These are phyloP conservation scores for Nylanderia fulva DNA, from an alignment of 1,140 invertebrate genomes.

Conservation along the genomic window DNA sequence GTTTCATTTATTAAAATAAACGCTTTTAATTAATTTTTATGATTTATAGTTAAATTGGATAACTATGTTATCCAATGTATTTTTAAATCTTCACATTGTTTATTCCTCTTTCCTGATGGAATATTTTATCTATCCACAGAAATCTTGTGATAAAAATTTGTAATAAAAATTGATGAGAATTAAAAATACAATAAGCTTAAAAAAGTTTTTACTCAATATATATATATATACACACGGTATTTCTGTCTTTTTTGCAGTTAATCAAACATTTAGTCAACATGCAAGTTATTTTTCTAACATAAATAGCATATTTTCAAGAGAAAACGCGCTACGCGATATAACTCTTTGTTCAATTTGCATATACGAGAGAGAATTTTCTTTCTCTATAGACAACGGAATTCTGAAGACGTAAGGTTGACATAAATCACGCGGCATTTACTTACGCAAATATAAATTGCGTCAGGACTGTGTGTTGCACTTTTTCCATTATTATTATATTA, in stretches of 20 bases:
- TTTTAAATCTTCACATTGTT: background rate
- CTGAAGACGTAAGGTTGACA: slow-evolving; percentile 11
- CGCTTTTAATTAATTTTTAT: background rate
- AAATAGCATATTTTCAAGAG: slow-evolving; percentile 2
- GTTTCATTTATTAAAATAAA: background rate
- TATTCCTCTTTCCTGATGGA: background rate
- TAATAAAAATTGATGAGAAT: background rate
- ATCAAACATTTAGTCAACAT: background rate
- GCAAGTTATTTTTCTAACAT: background rate
- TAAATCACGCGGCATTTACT: slow-evolving; percentile 59
- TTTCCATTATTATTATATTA: slow-evolving; percentile 52
- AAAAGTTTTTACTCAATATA: background rate
- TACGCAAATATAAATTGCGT: slow-evolving; percentile 69
- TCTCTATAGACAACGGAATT: slow-evolving; percentile 22
- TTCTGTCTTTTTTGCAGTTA: background rate
- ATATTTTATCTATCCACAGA: background rate
- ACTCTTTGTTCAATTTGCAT: background rate
- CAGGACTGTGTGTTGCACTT: slow-evolving; percentile 34
- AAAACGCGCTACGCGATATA: background rate
- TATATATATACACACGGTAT: no score
- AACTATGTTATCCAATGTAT: background rate
- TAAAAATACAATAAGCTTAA: background rate
- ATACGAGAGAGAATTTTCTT: slow-evolving; percentile 31
- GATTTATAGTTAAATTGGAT: background rate
- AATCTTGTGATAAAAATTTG: background rate